A percentile compares a stretch with the other conserved stretches of the same genome.
These are phyloP conservation scores for Drosophila rhopaloa DNA, from an alignment of 1,140 invertebrate species.

Conservation along the genomic window DNA sequence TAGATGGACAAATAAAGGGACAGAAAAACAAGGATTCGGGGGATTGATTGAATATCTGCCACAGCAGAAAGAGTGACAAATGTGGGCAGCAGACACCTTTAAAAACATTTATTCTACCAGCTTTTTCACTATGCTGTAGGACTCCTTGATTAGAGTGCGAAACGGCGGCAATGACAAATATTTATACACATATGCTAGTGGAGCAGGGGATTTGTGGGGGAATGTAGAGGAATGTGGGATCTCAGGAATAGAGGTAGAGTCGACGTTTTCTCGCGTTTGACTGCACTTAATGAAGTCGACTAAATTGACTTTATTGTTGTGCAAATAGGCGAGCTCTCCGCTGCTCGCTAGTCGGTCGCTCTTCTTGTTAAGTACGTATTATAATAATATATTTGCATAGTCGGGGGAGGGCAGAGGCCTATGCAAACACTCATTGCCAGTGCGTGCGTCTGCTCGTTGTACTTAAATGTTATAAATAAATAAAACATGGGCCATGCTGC, in stretches of 20 bases:
- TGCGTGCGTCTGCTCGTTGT: conserved; percentile 61
- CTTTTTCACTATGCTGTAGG: background rate
- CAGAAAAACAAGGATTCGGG: background rate
- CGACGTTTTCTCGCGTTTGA: conserved; percentile 64
- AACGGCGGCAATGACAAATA: conserved; percentile 21
- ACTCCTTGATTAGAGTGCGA: conserved; percentile 7
- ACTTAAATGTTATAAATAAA: conserved; percentile 77
- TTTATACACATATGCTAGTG: conserved; percentile 53
- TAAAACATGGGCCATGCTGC: conserved; percentile 58
- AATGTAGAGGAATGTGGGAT: background rate
- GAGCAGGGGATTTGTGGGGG: background rate
- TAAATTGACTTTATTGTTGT: conserved; percentile 81
- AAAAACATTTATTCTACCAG: background rate
- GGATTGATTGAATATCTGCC: conserved; percentile 28
- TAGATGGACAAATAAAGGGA: conserved; percentile 15
- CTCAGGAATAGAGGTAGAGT: conserved; percentile 23
- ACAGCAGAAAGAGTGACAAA: conserved; percentile 4
- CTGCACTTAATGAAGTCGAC: conserved; percentile 79
- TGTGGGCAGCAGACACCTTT: background rate
- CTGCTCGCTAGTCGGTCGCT: conserved; percentile 22
- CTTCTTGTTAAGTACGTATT: conserved; percentile 72
- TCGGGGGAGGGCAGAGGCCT: conserved; percentile 27
- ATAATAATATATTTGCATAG: conserved; percentile 75
- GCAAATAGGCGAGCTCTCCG: conserved; percentile 67
- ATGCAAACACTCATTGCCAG: conserved; percentile 52